phyloP scores from a whole-genome alignment of 2,113 vertebrate genomes.

The Corythoichthys intestinalis region DNA sequence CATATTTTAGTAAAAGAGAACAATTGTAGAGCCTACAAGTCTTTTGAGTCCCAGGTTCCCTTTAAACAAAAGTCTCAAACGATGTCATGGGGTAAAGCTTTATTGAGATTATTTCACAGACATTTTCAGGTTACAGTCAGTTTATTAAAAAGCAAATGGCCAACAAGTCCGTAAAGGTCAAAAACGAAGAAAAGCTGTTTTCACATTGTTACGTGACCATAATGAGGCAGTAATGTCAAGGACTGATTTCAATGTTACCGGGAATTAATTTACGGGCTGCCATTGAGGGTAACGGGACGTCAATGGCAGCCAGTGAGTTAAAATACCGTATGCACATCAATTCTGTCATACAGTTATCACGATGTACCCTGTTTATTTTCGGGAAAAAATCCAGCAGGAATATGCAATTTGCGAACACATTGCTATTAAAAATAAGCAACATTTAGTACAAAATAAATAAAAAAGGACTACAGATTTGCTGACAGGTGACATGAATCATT shows the following conservation, averaged over 20 bases:
- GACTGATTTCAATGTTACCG: conserved; percentile 1
- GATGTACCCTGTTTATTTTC: conserved; percentile 1
- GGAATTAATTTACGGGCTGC: neutral
- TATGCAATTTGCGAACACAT: conserved; percentile 6
- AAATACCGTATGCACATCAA: neutral
- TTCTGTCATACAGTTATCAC: conserved; percentile 5
- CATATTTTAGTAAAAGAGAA: too few relatives aligned
- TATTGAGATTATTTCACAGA: conserved; percentile 59
- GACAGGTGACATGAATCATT: conserved; percentile 21
- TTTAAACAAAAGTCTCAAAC: neutral
- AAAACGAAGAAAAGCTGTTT: conserved; percentile 21
- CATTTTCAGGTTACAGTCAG: conserved; percentile 21
- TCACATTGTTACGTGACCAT: conserved; percentile 14
- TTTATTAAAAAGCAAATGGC: conserved; percentile 54
- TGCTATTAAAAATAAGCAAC: conserved; percentile 30
- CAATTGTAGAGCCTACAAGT: too few relatives aligned
- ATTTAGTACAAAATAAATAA: conserved; percentile 34
- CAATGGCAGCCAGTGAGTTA: neutral
- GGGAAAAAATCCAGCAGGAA: conserved; percentile 17
- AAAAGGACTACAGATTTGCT: conserved; percentile 16
- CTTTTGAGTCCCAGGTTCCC: too few relatives aligned
- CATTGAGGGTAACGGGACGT: neutral
- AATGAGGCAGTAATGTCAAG: conserved; percentile 9
- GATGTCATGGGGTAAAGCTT: conserved; percentile 43
- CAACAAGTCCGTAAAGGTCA: conserved; percentile 12